Evolutionary conservation across 2,113 vertebrate species (phyloP).

Genomic region (Etheostoma spectabile): DNA sequence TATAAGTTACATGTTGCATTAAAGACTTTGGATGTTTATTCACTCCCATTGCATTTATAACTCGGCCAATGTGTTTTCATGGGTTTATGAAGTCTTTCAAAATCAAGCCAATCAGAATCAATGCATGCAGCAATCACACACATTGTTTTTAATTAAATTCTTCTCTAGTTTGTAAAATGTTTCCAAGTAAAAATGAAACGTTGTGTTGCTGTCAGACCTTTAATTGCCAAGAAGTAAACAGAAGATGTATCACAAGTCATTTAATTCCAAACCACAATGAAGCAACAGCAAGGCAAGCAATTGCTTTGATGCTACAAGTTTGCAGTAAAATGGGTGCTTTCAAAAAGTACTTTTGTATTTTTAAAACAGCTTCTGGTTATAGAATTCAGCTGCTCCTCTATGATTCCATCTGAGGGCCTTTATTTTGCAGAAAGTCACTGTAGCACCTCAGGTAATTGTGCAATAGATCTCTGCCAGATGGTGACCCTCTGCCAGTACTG

Average conservation of each 20-base stretch:
- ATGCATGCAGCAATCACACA: background rate
- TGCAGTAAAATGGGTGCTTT: conserved; percentile 40
- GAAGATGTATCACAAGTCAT: conserved; percentile 20
- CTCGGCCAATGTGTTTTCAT: background rate
- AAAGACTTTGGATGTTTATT: background rate
- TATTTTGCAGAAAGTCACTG: conserved; percentile 60
- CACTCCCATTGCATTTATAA: background rate
- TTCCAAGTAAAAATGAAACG: background rate
- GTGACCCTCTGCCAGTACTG: conserved; percentile 57
- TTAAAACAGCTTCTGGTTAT: conserved; percentile 23
- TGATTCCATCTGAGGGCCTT: conserved; percentile 54
- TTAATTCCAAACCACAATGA: conserved; percentile 31
- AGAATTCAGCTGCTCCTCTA: conserved; percentile 41
- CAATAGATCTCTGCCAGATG: conserved; percentile 80
- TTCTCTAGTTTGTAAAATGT: conserved; percentile 2
- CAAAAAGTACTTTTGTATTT: conserved; percentile 43
- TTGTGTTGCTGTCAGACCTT: background rate
- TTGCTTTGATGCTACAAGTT: conserved; percentile 36
- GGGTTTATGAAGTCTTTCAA: background rate
- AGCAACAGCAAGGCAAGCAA: background rate
- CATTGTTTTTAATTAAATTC: background rate
- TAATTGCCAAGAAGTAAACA: conserved; percentile 34
- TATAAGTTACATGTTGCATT: background rate
- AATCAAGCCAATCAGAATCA: background rate
- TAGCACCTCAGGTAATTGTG: conserved; percentile 68